Conservation (phyloP, 37 sponge, comb jelly and placozoan species). For the Ephydatia muelleri region DNA sequence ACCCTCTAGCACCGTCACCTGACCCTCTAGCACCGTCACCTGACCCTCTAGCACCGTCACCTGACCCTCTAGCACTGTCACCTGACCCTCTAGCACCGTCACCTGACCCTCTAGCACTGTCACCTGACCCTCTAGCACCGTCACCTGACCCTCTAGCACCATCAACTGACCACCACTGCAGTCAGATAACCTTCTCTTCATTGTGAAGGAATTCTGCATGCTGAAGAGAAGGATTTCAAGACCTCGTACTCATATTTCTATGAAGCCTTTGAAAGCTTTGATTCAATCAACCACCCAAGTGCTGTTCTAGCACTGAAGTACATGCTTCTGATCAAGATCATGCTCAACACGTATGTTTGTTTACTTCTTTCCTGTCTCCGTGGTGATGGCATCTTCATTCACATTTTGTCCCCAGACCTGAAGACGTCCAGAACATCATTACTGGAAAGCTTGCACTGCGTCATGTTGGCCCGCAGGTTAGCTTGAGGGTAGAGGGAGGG, state of each 20-base stretch:
- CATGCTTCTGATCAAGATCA: slow-evolving; percentile 98
- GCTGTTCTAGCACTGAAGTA: slow-evolving; percentile 92
- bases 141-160: too few relatives aligned
- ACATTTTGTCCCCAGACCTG: slow-evolving; percentile 55
- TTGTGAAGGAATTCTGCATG: slow-evolving; percentile 86
- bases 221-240: slow-evolving; percentile 97
- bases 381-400: background rate
- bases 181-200: too few relatives aligned
- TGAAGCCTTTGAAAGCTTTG: slow-evolving; percentile 97
- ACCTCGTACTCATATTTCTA: slow-evolving; percentile 97
- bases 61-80: too few relatives aligned
- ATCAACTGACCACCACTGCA: too few relatives aligned
- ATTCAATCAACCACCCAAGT: slow-evolving; percentile 76
- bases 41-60: too few relatives aligned
- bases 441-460: slow-evolving; percentile 90
- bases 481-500: too few relatives aligned
- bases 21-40: too few relatives aligned
- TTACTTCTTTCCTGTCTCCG: background rate
- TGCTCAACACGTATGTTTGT: slow-evolving; percentile 79
- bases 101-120: too few relatives aligned
- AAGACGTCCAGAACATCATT: slow-evolving; percentile 91
- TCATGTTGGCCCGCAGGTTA: slow-evolving; percentile 69
- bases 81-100: too few relatives aligned
- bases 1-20: too few relatives aligned
- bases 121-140: too few relatives aligned